These are phyloP conservation scores for Neotragus moschatus DNA, from an alignment of 2,113 vertebrate genomes.

Conservation along the genomic window DNA sequence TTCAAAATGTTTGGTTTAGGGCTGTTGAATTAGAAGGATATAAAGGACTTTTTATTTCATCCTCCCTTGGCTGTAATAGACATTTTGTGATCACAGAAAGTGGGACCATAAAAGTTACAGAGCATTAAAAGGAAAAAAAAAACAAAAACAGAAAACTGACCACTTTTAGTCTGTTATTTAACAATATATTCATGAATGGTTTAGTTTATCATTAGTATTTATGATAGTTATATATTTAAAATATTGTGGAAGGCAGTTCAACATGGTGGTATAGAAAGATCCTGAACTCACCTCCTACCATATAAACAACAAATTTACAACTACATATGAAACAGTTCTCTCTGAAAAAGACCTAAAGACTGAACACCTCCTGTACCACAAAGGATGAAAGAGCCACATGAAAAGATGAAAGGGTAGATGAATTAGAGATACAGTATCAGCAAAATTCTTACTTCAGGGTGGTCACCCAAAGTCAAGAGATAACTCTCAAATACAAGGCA, in stretches of 20 bases:
- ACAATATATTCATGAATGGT: neutral
- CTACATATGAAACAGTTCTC: neutral
- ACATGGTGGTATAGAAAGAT: neutral
- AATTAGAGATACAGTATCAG: neutral
- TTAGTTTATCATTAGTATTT: neutral
- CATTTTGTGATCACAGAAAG: neutral
- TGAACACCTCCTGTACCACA: neutral
- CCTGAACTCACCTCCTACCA: neutral
- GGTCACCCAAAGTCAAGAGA: neutral
- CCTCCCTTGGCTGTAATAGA: neutral
- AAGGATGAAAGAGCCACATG: neutral
- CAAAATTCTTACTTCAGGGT: neutral
- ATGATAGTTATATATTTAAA: neutral
- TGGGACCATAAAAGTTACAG: neutral
- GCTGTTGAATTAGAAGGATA: slow-evolving; percentile 47
- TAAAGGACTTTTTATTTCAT: slow-evolving; percentile 18
- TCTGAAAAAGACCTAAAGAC: neutral
- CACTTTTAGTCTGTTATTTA: neutral
- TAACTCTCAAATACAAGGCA: neutral
- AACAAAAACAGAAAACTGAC: neutral
- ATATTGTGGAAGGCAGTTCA: neutral
- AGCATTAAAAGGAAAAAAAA: neutral
- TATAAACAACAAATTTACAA: neutral
- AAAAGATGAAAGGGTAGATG: neutral
- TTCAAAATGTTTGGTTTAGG: slow-evolving; percentile 49